Percentiles rank a stretch among this genome's conserved stretches.
phyloP scores from a whole-genome alignment of 2,888 invertebrate genomes.

The Tiliacea aurago region DNA sequence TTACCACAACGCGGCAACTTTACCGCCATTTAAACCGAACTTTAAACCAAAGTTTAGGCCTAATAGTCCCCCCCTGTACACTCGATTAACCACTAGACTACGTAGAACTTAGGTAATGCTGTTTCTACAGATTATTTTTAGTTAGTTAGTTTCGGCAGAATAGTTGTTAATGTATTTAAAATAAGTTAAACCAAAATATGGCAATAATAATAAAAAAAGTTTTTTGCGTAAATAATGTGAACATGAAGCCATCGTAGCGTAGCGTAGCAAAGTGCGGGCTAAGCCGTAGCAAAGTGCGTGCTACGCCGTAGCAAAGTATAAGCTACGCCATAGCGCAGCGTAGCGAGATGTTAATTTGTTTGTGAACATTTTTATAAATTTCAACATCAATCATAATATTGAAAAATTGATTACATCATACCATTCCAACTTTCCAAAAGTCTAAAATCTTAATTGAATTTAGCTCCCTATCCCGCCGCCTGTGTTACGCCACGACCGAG shows the following conservation, averaged over 20 bases:
- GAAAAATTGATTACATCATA: too few relatives aligned
- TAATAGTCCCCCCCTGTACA: slow-evolving; percentile 38
- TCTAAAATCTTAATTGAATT: background rate
- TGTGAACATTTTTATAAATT: too few relatives aligned
- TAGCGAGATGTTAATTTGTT: background rate
- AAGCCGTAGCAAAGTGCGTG: background rate
- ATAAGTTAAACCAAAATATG: background rate
- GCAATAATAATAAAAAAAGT: background rate
- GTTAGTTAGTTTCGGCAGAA: too few relatives aligned
- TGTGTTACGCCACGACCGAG: background rate
- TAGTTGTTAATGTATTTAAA: background rate
- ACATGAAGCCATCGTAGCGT: background rate
- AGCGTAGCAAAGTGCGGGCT: background rate
- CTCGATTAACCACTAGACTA: slow-evolving; percentile 49
- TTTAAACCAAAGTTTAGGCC: slow-evolving; percentile 46
- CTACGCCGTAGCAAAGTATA: background rate
- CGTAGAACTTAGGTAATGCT: slow-evolving; percentile 31
- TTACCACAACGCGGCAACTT: slow-evolving; percentile 39
- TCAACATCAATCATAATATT: background rate
- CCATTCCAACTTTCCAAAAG: background rate
- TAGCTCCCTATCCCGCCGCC: background rate
- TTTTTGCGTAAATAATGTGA: background rate
- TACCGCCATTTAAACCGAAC: slow-evolving; percentile 36
- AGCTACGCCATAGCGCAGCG: slow-evolving; percentile 6
- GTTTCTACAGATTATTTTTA: background rate